Evolutionary conservation across 1,140 invertebrate species (phyloP).

Genomic region (Tetramorium alpestre): DNA sequence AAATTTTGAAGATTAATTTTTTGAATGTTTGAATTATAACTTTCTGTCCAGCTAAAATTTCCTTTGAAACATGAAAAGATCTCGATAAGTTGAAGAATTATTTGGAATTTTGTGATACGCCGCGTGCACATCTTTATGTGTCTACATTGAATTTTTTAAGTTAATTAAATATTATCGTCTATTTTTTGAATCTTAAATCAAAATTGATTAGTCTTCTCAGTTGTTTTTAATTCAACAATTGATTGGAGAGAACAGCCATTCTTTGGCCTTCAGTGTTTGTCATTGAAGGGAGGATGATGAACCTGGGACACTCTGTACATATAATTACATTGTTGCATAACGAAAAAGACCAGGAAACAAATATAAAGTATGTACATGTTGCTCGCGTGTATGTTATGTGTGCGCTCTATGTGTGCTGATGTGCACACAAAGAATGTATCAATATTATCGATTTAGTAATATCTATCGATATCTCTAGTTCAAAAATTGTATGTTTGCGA

Average conservation of each 20-base stretch:
- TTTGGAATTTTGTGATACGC: not conserved
- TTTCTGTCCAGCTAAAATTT: not conserved
- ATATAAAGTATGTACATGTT: not conserved
- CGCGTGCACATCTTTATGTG: not conserved
- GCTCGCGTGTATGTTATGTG: not conserved
- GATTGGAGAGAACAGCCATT: not conserved
- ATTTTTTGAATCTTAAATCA: not conserved
- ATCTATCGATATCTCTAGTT: constrained; percentile 1
- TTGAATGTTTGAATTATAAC: not conserved
- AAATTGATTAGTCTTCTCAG: not conserved
- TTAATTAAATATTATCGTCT: not conserved
- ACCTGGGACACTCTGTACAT: not conserved
- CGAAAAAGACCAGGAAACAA: not conserved
- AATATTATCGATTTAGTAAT: not conserved
- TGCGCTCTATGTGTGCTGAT: not conserved
- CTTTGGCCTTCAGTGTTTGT: not conserved
- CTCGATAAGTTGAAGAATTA: not conserved
- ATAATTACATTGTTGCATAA: constrained; percentile 16
- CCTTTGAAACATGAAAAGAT: not conserved
- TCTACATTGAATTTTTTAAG: not conserved
- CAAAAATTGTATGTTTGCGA: not conserved
- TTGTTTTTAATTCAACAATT: not conserved
- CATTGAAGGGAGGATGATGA: constrained; percentile 7
- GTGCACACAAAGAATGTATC: not conserved
- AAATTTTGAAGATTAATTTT: not conserved